Conservation (phyloP, 2,888 invertebrate genomes). For the Dorcus hopei region DNA sequence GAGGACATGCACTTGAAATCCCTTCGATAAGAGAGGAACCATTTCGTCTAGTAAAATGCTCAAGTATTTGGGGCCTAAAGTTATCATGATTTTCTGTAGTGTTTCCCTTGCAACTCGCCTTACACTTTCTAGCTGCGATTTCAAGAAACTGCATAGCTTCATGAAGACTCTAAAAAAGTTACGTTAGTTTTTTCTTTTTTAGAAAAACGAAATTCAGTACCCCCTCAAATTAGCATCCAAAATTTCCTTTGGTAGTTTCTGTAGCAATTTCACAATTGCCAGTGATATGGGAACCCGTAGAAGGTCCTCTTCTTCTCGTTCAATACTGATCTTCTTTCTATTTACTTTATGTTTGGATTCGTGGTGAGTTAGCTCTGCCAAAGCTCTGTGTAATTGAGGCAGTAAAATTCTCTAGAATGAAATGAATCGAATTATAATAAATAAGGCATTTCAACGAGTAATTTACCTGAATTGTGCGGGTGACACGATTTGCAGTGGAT, state of each 20-base stretch:
- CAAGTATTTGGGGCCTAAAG: constrained; percentile 81
- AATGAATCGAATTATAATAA: constrained; percentile 1
- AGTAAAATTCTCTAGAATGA: constrained; percentile 68
- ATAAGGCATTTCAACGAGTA: not conserved
- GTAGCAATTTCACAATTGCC: constrained; percentile 87
- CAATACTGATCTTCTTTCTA: constrained; percentile 62
- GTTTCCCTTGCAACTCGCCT: constrained; percentile 82
- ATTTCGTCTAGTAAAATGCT: constrained; percentile 76
- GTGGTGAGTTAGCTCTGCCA: constrained; percentile 67
- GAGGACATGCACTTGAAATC: constrained; percentile 92
- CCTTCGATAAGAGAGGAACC: constrained; percentile 74
- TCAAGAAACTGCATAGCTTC: constrained; percentile 87
- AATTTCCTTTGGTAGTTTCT: constrained; percentile 75
- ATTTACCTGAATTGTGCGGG: constrained; percentile 47
- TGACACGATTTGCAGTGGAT: constrained; percentile 72
- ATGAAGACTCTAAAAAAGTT: constrained; percentile 63
- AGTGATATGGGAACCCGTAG: constrained; percentile 87
- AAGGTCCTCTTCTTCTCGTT: constrained; percentile 88
- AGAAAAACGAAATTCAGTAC: constrained; percentile 50
- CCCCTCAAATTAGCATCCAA: constrained; percentile 77
- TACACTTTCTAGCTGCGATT: constrained; percentile 84
- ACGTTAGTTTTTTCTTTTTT: not conserved
- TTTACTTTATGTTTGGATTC: constrained; percentile 78
- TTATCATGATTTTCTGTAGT: constrained; percentile 85
- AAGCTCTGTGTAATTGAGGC: constrained; percentile 73